Evolutionary conservation across 2,797 vertebrate species (phyloP).

Genomic region (Artibeus jamaicensis): DNA sequence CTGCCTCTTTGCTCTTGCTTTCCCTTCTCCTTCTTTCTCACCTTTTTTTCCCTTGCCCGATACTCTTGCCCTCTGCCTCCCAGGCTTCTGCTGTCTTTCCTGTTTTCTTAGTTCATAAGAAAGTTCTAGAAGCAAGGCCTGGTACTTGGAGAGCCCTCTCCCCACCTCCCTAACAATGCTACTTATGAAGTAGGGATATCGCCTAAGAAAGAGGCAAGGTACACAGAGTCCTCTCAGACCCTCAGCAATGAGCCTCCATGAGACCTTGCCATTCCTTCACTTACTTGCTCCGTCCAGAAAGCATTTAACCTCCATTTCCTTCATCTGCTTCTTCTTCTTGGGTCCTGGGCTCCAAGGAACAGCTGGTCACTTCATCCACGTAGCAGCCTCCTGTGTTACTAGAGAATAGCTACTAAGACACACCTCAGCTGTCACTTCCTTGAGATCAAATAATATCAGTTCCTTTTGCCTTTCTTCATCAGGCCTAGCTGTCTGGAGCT

Average conservation of each 20-base stretch:
- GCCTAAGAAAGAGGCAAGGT: neutral
- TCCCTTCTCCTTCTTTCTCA: constrained; percentile 58
- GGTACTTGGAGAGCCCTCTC: neutral
- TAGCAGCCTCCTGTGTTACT: neutral
- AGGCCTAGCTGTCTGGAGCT: neutral
- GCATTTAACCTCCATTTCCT: neutral
- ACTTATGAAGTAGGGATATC: neutral
- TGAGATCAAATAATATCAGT: neutral
- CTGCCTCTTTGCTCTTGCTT: constrained; percentile 51
- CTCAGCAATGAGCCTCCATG: neutral
- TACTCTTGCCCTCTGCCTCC: constrained; percentile 45
- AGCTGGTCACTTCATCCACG: neutral
- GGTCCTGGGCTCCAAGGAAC: neutral
- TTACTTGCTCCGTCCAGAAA: neutral
- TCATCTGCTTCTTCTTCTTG: neutral
- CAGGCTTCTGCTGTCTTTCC: constrained; percentile 54
- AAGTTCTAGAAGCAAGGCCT: constrained; percentile 46
- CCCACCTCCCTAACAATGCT: neutral
- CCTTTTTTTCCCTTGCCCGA: constrained; percentile 26
- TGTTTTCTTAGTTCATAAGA: constrained; percentile 64
- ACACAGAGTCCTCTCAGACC: neutral
- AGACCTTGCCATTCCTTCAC: neutral
- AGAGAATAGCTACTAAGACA: neutral
- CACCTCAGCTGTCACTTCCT: neutral
- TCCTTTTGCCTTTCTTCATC: constrained; percentile 31